These are phyloP conservation scores for Saccostrea glomerata DNA, from an alignment of 1,140 invertebrate species.

Conservation along the genomic window DNA sequence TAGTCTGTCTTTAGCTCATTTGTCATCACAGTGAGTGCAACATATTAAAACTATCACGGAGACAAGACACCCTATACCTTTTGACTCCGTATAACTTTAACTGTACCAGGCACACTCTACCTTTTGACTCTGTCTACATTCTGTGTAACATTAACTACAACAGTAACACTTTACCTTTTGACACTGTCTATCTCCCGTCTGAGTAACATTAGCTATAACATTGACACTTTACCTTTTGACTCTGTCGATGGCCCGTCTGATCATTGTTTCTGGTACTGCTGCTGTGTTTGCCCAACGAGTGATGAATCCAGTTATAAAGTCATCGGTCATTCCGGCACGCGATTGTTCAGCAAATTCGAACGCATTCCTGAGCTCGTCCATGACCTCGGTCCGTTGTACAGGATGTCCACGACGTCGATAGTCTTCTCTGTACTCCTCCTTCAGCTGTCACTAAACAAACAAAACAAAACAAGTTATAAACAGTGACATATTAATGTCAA, in stretches of 20 bases:
- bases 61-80: too few species aligned
- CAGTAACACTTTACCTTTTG: constrained; percentile 63
- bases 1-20: too few species aligned
- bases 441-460: constrained; percentile 69
- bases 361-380: constrained; percentile 89
- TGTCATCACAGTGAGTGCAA: too few species aligned
- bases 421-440: constrained; percentile 71
- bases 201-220: too few species aligned
- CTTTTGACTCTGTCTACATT: too few species aligned
- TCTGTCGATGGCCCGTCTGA: constrained; percentile 68
- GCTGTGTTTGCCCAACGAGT: constrained; percentile 79
- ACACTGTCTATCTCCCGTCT: constrained; percentile 68
- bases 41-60: too few species aligned
- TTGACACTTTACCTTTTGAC: constrained; percentile 73
- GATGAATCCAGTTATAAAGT: constrained; percentile 88
- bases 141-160: too few species aligned
- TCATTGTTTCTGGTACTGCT: constrained; percentile 60
- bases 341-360: constrained; percentile 90
- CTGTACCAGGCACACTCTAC: too few species aligned
- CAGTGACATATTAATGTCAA: too few species aligned
- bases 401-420: constrained; percentile 70
- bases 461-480: background rate
- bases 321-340: constrained; percentile 89
- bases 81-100: too few species aligned
- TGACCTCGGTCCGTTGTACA: constrained; percentile 82